Percentiles rank a stretch among this genome's conserved stretches.
phyloP scores from a whole-genome alignment of 1,140 invertebrate genomes.

The Drosophila arawakana region DNA sequence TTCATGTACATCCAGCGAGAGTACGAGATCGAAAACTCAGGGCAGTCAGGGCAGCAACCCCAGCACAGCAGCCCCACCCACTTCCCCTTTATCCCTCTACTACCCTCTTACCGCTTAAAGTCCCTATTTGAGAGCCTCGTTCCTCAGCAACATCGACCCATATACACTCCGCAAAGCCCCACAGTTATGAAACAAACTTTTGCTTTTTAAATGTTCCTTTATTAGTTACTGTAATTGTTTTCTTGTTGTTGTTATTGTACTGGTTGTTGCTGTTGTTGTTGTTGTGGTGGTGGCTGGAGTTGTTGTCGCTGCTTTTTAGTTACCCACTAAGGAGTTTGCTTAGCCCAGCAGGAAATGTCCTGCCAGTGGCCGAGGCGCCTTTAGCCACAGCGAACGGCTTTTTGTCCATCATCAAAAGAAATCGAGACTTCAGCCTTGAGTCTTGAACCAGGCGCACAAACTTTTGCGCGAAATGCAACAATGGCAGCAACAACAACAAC shows the following conservation, averaged over 20 bases:
- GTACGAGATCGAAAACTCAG: slow-evolving; percentile 33
- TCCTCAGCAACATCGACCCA: background rate
- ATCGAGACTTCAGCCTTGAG: slow-evolving; percentile 65
- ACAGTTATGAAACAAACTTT: slow-evolving; percentile 67
- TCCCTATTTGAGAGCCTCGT: background rate
- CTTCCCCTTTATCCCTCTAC: no score
- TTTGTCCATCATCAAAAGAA: slow-evolving; percentile 67
- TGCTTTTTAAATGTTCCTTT: slow-evolving; percentile 83
- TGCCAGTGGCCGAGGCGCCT: slow-evolving; percentile 36
- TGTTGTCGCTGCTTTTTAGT: slow-evolving; percentile 40
- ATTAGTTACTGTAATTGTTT: slow-evolving; percentile 82
- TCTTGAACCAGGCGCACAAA: slow-evolving; percentile 54
- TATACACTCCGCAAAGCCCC: slow-evolving; percentile 10
- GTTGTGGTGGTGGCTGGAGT: slow-evolving; percentile 3
- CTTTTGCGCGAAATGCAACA: slow-evolving; percentile 67
- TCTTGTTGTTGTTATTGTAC: slow-evolving; percentile 59
- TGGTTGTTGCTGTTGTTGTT: slow-evolving; percentile 77
- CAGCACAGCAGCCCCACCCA: no score
- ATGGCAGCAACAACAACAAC: slow-evolving; percentile 56
- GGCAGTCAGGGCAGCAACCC: slow-evolving; percentile 14
- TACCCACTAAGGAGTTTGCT: background rate
- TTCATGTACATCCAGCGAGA: slow-evolving; percentile 68
- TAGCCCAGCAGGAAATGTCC: slow-evolving; percentile 38
- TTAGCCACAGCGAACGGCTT: slow-evolving; percentile 33
- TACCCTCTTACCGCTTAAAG: no score